Evolutionary conservation across 2,113 vertebrate species (phyloP).

Genomic region (Odontophorus gujanensis): DNA sequence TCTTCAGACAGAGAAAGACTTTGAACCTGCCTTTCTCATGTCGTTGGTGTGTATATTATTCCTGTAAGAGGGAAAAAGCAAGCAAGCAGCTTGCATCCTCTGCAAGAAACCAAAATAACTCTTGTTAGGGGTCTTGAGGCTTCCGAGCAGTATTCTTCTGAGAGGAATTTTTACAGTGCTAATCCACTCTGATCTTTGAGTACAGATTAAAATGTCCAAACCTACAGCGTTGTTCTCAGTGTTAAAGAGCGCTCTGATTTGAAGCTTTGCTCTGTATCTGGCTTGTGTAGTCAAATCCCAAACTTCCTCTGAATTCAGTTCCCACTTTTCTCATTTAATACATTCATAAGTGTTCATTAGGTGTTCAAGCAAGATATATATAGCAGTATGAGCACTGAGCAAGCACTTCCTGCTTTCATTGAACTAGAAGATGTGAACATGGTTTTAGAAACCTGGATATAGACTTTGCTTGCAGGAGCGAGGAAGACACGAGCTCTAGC

Average conservation of each 20-base stretch:
- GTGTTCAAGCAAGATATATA: neutral
- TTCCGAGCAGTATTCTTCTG: neutral
- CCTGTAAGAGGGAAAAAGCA: neutral
- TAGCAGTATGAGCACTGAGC: neutral
- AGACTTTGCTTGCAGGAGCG: neutral
- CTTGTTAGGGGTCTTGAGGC: neutral
- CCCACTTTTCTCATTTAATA: neutral
- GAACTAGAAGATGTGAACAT: neutral
- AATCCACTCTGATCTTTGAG: neutral
- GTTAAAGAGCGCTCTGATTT: neutral
- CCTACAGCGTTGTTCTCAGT: neutral
- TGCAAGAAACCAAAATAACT: neutral
- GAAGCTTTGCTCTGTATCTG: neutral
- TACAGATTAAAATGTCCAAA: conserved; percentile 4
- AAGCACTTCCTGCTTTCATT: neutral
- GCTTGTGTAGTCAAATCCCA: neutral
- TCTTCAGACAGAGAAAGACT: conserved; percentile 7
- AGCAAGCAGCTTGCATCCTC: neutral
- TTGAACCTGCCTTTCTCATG: neutral
- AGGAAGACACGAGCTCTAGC: neutral
- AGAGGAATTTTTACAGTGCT: neutral
- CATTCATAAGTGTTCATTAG: neutral
- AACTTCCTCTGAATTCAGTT: conserved; percentile 25
- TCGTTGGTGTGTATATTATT: neutral
- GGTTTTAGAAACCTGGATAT: neutral